Base-by-base conservation (phyloP, 2,113 vertebrate species). In the Channa argus region DNA sequence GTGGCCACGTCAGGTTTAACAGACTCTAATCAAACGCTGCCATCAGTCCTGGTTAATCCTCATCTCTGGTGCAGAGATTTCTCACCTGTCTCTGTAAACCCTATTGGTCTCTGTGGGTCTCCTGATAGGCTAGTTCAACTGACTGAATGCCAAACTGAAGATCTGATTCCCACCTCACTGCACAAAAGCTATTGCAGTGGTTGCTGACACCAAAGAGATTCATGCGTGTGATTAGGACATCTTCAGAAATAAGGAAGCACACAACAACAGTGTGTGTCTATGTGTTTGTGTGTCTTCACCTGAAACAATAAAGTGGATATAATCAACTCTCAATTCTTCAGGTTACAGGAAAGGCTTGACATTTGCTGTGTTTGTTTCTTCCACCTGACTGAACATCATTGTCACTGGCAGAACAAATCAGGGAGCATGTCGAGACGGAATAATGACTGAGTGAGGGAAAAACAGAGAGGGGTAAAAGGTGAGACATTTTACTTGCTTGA, bases 391-490 rank as follows among this genome's bases (percentile, higher is more conserved):
- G 60, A 68, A 74, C 63, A 68, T 80, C 74, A 45, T 44, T 62
- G 77, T 86, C 78, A 66, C 15, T 44, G 56, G 71, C 65, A 59
- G 80, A 88, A 80, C 63, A 88, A 85, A 90, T 84, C 43, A 53
- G 63, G 62, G 60, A 63, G 65, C 56, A 34, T 62, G 49, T 12
- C 4, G 39, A 73, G 77, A 75, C 63, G 71, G 72, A 88, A 74
- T 80, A 71, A 80, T 49, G 51, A 77, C 64, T 15, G 63, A 60
- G 70, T 8, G 33, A 49, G 37, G 15, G 49, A 69, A 58, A 71
- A 24, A 24, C 24, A 24, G 24, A 24, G 24, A 24, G 24, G 24
- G 24, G 24, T 24, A 24, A 24, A 24, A 24, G 24, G 24, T 24
- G 24, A 24, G 24, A 24, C 24, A 24, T 24, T 24, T 24, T 1